Conservation (phyloP, 2,113 vertebrate genomes). For the Nestor notabilis region DNA sequence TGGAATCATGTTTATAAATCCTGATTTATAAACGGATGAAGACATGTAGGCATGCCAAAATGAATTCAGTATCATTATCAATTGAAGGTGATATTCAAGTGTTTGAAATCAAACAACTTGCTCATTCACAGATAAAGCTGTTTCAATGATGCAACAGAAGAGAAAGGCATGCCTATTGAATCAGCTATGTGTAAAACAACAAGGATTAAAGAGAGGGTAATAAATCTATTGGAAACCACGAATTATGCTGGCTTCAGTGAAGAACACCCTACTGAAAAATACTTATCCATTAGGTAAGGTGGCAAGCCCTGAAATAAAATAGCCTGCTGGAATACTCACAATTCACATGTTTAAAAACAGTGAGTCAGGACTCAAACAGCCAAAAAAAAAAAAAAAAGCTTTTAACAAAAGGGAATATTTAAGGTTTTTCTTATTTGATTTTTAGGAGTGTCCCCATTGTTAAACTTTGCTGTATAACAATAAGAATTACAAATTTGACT, state of each 20-base stretch:
- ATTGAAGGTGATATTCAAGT: background rate
- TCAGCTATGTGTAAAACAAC: background rate
- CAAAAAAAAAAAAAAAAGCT: background rate
- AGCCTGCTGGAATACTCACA: background rate
- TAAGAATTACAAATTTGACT: background rate
- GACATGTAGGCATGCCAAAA: background rate
- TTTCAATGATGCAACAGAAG: background rate
- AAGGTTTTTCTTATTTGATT: background rate
- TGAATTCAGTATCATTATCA: background rate
- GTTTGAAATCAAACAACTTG: background rate
- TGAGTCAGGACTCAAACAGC: background rate
- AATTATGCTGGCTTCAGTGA: background rate
- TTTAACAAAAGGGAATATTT: background rate
- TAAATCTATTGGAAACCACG: background rate
- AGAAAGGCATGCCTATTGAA: background rate
- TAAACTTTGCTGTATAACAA: background rate
- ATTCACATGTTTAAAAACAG: background rate
- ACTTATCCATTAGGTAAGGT: background rate
- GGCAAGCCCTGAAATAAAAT: background rate
- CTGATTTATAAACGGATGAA: background rate
- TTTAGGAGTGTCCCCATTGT: background rate
- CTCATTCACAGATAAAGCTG: background rate
- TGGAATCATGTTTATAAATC: background rate
- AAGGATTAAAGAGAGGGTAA: background rate
- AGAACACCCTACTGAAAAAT: background rate